Base-by-base conservation (phyloP, 1,140 invertebrate species). In the Mamestra configurata region DNA sequence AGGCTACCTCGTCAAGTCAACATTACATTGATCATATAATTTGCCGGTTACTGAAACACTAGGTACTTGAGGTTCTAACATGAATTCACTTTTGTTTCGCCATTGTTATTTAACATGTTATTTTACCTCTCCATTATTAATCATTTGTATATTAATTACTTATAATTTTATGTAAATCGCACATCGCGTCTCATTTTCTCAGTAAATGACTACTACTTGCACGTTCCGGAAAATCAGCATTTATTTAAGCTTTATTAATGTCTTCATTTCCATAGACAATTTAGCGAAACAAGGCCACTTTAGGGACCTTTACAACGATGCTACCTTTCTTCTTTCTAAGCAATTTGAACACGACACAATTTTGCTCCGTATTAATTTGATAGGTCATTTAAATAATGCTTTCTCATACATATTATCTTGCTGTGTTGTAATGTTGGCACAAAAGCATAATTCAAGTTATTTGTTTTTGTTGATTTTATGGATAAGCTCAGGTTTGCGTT, bases 201-300 rank as follows among this genome's bases (percentile, higher is more conserved):
- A 22, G 15, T 46, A 35, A 43, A 24, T 31, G 22, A 49, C 46
- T 51, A 71, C 7, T 71, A 71, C 46, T 71, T 20, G 46, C 40
- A 46, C 37, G 43, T 68, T n/a, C 37, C 68, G 68, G 68, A 71
- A 71, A 51, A 71, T 71, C 46, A 71, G 46, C 68, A 53, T 71
- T 53, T 53, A 53, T 31, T 71, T 35, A 71, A 71, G 46, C 68
- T 51, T 31, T 71, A 71, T 71, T 51, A 71, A 71, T 71, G 46
- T 71, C 68, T 71, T 71, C 68, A 71, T 71, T 71, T 71, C 68
- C 68, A 71, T 71, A 71, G 46, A 53, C 68, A 71, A 53, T 71
- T 71, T 71, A 53, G 68, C 46, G 68, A 53, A 71, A 71, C 46
- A 71, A 71, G 68, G 68, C 46, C 68, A 53, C 46, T 71, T 46